Evolutionary conservation across 2,113 vertebrate genomes (phyloP).

Genomic region (Silurus glanis): DNA sequence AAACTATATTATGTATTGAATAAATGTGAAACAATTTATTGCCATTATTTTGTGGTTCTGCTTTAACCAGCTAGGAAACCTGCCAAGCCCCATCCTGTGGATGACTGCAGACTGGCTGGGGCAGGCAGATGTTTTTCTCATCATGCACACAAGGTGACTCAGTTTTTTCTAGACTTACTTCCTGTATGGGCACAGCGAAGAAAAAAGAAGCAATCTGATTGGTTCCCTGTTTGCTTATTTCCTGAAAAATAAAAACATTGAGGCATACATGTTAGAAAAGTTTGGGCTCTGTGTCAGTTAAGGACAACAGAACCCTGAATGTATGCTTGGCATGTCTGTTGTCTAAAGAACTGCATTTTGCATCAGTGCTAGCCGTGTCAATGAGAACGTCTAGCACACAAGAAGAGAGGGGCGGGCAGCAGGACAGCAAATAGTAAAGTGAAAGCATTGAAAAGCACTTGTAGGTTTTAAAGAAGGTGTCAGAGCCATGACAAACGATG

Average conservation of each 20-base stretch:
- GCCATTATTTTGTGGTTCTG: not conserved
- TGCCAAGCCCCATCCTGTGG: not conserved
- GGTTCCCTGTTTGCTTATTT: constrained; percentile 57
- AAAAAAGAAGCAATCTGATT: constrained; percentile 52
- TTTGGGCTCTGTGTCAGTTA: not conserved
- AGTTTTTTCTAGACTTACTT: constrained; percentile 39
- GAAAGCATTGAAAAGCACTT: constrained; percentile 35
- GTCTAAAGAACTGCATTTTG: not conserved
- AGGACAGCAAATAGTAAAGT: constrained; percentile 52
- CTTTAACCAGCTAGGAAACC: not conserved
- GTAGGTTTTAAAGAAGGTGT: constrained; percentile 40
- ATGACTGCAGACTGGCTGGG: not conserved
- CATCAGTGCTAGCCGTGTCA: not conserved
- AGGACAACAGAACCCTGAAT: not conserved
- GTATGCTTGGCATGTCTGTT: not conserved
- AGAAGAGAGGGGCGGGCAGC: not conserved
- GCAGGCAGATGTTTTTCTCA: not conserved
- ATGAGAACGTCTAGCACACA: not conserved
- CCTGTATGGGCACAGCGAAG: constrained; percentile 57
- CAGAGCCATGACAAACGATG: constrained; percentile 56
- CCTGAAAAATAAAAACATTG: constrained; percentile 64
- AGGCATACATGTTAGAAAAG: constrained; percentile 42
- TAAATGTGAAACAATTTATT: constrained; percentile 1
- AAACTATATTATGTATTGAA: not conserved
- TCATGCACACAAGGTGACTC: not conserved